Percentiles rank a stretch among this genome's conserved stretches.
Evolutionary conservation across 2,797 vertebrate species (phyloP).

Genomic region (Sylvia borin): DNA sequence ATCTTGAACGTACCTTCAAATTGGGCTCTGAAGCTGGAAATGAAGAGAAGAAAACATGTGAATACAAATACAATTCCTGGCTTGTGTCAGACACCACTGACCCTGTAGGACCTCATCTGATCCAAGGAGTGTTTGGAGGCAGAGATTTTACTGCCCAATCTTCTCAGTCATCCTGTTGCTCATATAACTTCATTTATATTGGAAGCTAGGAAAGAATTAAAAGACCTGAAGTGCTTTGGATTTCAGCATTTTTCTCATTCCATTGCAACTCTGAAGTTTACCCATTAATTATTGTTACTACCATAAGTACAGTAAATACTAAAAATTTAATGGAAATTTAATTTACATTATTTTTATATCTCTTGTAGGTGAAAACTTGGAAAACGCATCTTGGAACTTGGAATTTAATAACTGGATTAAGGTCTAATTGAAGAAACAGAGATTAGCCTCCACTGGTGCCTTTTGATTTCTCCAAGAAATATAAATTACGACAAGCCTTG

Average conservation of each 20-base stretch:
- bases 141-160: background rate
- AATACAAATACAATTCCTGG: background rate
- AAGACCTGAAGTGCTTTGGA: background rate
- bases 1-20: conserved; percentile 85
- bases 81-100: background rate
- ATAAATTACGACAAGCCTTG: conserved; percentile 63
- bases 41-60: conserved; percentile 59
- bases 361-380: conserved; percentile 62
- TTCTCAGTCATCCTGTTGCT: background rate
- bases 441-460: conserved; percentile 14
- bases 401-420: conserved; percentile 48
- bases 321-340: conserved; percentile 41
- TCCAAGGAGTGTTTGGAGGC: background rate
- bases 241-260: background rate
- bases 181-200: background rate
- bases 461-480: conserved; percentile 43
- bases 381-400: conserved; percentile 30
- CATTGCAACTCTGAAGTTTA: background rate
- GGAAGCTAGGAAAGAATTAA: background rate
- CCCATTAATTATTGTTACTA: background rate
- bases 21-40: conserved; percentile 85
- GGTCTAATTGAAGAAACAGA: conserved; percentile 60
- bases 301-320: background rate
- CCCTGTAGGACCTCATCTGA: background rate
- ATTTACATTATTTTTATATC: conserved; percentile 41